A percentile compares a stretch with the other conserved stretches of the same genome.
Conservation (phyloP, 2,888 invertebrate genomes). For the Penaeus monodon region DNA sequence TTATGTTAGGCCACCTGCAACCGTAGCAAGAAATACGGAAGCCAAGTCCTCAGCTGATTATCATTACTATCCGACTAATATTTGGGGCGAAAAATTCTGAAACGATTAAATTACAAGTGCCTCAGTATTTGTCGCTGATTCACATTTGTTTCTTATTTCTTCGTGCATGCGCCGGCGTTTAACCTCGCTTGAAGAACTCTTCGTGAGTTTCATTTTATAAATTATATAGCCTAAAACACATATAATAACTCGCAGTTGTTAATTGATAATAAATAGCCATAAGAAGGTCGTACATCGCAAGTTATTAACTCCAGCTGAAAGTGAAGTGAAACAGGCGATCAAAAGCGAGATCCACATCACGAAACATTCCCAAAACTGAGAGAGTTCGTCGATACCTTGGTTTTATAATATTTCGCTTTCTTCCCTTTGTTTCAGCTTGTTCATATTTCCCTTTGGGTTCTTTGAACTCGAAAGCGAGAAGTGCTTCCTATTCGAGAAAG, state of each 20-base stretch:
- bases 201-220: background rate
- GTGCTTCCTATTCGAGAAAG: too few relatives aligned
- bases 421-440: constrained; percentile 55
- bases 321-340: constrained; percentile 22
- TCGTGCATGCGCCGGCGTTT: constrained; percentile 26
- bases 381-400: constrained; percentile 44
- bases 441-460: constrained; percentile 9
- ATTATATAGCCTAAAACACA: background rate
- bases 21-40: constrained; percentile 37
- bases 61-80: constrained; percentile 52
- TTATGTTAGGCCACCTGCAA: too few relatives aligned
- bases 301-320: constrained; percentile 7
- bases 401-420: constrained; percentile 61
- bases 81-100: constrained; percentile 60
- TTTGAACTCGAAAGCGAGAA: too few relatives aligned
- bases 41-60: constrained; percentile 47
- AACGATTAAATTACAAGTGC: constrained; percentile 57
- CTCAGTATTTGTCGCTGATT: constrained; percentile 33
- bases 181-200: background rate
- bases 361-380: constrained; percentile 56
- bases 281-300: constrained; percentile 2
- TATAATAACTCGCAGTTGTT: too few relatives aligned
- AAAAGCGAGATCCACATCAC: constrained; percentile 16
- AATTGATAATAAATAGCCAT: background rate
- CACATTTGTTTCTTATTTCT: constrained; percentile 36